Percentiles rank a stretch among this genome's conserved stretches.
phyloP scores from a whole-genome alignment of 2,888 invertebrate species.

The Dusona sp. region DNA sequence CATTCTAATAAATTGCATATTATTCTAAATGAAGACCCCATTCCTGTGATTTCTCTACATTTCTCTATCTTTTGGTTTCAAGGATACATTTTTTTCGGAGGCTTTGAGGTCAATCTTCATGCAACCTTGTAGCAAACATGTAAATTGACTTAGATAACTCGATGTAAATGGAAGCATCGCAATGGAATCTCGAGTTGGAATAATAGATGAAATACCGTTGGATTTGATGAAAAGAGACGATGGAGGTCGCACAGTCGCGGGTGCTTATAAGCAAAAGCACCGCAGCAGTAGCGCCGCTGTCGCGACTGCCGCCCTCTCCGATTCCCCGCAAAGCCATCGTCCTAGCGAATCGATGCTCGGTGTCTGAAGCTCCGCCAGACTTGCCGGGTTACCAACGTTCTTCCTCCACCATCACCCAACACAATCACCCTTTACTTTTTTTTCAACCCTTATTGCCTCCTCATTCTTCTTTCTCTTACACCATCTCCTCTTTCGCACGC shows the following conservation, averaged over 20 bases:
- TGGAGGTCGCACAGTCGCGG: constrained; percentile 59
- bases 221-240: constrained; percentile 33
- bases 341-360: constrained; percentile 82
- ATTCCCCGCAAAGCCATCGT: constrained; percentile 79
- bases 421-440: constrained; percentile 36
- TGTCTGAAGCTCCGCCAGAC: constrained; percentile 72
- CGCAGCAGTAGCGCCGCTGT: constrained; percentile 71
- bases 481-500: not conserved
- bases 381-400: constrained; percentile 67
- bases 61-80: not conserved
- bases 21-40: not conserved
- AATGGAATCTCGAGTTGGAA: not conserved
- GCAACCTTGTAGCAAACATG: not conserved
- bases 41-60: not conserved
- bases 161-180: not conserved
- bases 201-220: constrained; percentile 1
- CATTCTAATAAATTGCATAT: not conserved
- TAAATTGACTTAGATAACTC: not conserved
- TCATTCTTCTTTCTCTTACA: constrained; percentile 33
- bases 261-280: constrained; percentile 55
- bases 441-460: constrained; percentile 40
- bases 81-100: not conserved
- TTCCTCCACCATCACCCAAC: constrained; percentile 40
- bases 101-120: not conserved
- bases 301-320: constrained; percentile 69